Base-by-base conservation (phyloP, 2,113 vertebrate genomes). In the Dendrocopos noguchii region DNA sequence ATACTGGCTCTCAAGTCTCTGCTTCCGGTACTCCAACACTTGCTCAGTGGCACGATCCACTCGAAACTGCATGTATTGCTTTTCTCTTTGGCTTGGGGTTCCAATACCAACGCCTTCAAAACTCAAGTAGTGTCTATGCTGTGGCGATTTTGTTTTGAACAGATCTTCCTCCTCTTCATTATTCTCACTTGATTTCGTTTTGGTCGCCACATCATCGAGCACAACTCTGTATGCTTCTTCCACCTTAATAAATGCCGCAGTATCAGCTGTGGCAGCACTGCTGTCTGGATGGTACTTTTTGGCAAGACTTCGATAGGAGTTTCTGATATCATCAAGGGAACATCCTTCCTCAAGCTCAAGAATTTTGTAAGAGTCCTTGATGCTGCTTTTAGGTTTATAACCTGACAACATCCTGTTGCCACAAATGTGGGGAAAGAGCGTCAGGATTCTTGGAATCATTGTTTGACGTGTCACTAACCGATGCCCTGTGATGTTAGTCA, bases 271-370 rank as follows among this genome's bases (percentile, higher is more conserved):
- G 27, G 91, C 47, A 5, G 98, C 97, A 15, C 98, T 98, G 1
- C 98, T 98, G 70, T 99, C 99, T 0, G 99, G 99, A 63, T 99
- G 99, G 95, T 99, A 99, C 12, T 98, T 97, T 87, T 99, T 99
- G 77, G 99, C 99, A 8, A 99, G 98, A 22, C 60, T 97, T 44
- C 92, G 96, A 46, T 99, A 99, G 1, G 99, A 98, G 73, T 98
- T 98, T 87, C 98, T 98, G 74, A 99, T 97, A 19, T 98, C 98
- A 0, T 97, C 97, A 1, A 97, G 95, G 76, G 97, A 98, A 57
- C 98, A 98, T 0, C 97, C 97, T 87, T 98, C 98, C 50, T 97
- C 86, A 12, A 98, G 96, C 64, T 97, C 95, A 50, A 98, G 96
- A n/a, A 98, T 86, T 67, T 79, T 95, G 63, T 98, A 98, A 55